Conservation (phyloP, 1,140 invertebrate species). For the Tetranychus cinnabarinus region DNA sequence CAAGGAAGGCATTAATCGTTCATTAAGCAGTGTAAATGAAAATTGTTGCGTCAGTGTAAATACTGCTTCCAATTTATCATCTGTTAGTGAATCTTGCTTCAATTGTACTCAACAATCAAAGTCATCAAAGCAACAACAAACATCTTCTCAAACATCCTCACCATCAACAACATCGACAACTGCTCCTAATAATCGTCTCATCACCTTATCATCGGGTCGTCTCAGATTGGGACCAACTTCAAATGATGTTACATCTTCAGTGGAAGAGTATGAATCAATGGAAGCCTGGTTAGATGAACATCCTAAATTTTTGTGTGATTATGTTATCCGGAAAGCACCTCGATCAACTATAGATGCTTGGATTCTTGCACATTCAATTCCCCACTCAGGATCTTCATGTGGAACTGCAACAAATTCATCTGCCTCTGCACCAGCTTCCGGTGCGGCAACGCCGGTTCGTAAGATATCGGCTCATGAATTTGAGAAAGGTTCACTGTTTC, state of each 20-base stretch:
- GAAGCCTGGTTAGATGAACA: conserved; percentile 70
- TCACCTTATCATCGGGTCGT: neutral
- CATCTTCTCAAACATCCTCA: neutral
- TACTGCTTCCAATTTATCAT: neutral
- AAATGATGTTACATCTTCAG: too few species aligned
- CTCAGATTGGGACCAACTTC: too few species aligned
- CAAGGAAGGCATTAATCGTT: too few species aligned
- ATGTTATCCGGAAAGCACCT: conserved; percentile 79
- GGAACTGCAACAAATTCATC: conserved; percentile 12
- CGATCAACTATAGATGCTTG: conserved; percentile 70
- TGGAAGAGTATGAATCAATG: conserved; percentile 1
- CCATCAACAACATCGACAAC: neutral
- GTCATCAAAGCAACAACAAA: neutral
- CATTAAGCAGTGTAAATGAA: too few species aligned
- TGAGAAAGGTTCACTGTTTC: conserved; percentile 51
- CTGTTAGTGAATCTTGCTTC: neutral
- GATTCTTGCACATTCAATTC: conserved; percentile 56
- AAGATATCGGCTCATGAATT: conserved; percentile 91
- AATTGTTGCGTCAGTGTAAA: too few species aligned
- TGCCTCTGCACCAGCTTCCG: conserved; percentile 24
- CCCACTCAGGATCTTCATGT: conserved; percentile 21
- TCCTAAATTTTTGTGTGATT: conserved; percentile 77
- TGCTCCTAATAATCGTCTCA: neutral
- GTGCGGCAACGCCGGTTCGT: conserved; percentile 66
- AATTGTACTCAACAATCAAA: neutral